Evolutionary conservation across 92 coral and sea anemone species (phyloP).

Genomic region (Chrysogorgia sp.): DNA sequence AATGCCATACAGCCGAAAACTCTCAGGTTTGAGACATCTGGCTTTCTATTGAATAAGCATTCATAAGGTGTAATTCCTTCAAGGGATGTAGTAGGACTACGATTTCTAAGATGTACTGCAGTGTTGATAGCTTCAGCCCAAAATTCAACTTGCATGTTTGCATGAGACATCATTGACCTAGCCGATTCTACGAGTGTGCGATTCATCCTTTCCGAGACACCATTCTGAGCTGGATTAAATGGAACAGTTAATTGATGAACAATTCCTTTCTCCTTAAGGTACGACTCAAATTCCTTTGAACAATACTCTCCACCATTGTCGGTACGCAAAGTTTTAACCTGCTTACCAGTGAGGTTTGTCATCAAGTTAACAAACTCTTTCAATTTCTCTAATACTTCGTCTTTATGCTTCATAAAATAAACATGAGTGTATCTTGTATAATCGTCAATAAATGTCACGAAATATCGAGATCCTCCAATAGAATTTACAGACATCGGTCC

Average conservation of each 20-base stretch:
- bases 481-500: conserved; percentile 54
- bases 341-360: conserved; percentile 33
- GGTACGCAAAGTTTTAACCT: conserved; percentile 37
- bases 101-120: not conserved
- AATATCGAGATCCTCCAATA: conserved; percentile 47
- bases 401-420: conserved; percentile 43
- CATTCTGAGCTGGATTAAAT: conserved; percentile 41
- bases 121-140: conserved; percentile 55
- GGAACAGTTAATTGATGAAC: conserved; percentile 42
- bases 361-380: conserved; percentile 50
- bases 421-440: conserved; percentile 40
- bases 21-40: too few relatives aligned
- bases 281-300: conserved; percentile 34
- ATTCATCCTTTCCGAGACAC: conserved; percentile 51
- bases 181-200: conserved; percentile 38
- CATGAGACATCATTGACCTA: conserved; percentile 48
- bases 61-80: not conserved
- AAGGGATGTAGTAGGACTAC: conserved; percentile 8
- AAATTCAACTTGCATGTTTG: conserved; percentile 18
- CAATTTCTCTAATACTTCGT: conserved; percentile 49
- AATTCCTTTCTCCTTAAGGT: conserved; percentile 47
- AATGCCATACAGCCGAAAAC: not conserved
- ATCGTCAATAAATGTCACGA: conserved; percentile 48
- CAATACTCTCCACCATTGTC: conserved; percentile 54
- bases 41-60: too few relatives aligned